Conservation (phyloP, 2,113 vertebrate species). For the Myiopsitta monachus region DNA sequence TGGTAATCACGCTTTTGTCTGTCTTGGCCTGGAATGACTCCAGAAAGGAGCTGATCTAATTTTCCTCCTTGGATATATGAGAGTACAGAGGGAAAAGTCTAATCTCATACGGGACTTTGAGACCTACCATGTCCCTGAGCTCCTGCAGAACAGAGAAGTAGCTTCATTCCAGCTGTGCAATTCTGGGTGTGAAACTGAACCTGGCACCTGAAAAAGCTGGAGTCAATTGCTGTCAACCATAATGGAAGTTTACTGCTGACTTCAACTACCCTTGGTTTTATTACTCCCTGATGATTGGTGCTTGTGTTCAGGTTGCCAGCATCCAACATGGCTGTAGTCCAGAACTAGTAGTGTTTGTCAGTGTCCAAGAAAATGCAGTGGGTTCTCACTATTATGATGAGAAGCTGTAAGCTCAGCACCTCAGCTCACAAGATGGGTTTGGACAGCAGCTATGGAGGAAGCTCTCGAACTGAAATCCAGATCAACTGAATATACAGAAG, state of each 20-base stretch:
- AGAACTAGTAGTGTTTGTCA: neutral
- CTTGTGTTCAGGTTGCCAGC: neutral
- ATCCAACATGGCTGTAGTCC: neutral
- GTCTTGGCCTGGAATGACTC: neutral
- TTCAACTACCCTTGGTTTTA: neutral
- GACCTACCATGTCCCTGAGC: neutral
- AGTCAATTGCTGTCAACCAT: neutral
- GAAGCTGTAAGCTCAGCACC: neutral
- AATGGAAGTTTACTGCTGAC: neutral
- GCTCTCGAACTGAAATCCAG: neutral
- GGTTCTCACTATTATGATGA: neutral
- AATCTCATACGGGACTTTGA: neutral
- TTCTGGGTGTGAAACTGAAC: neutral
- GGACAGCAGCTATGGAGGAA: neutral
- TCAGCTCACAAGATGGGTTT: fast-evolving
- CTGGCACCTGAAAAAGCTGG: neutral
- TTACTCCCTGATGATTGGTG: neutral
- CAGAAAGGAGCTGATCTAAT: neutral
- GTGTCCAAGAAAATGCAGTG: fast-evolving
- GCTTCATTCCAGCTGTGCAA: neutral
- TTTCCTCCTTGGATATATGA: neutral
- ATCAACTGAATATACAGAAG: neutral
- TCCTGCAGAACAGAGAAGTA: neutral
- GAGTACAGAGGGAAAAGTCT: neutral
- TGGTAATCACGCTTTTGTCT: neutral